Percentiles rank a stretch among this genome's conserved stretches.
These are phyloP conservation scores for Diarsia dahlii DNA, from an alignment of 2,888 invertebrate genomes.

Conservation along the genomic window DNA sequence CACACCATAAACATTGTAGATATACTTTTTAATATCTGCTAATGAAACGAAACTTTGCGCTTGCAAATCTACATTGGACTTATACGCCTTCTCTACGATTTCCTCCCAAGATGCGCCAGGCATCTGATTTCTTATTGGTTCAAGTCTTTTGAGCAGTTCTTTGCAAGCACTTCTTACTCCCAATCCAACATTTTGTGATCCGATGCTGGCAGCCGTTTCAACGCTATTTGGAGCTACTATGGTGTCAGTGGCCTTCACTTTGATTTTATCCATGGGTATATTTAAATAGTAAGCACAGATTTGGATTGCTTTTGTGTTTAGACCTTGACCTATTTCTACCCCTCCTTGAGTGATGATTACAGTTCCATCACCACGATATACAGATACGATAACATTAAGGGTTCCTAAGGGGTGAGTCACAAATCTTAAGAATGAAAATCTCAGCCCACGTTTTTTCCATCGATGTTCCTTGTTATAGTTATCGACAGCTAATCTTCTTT, in stretches of 20 bases:
- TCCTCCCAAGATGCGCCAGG: slow-evolving; percentile 85
- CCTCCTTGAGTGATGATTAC: slow-evolving; percentile 92
- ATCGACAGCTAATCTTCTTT: slow-evolving; percentile 84
- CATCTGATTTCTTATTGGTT: slow-evolving; percentile 80
- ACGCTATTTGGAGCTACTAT: slow-evolving; percentile 92
- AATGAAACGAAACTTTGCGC: slow-evolving; percentile 67
- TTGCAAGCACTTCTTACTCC: slow-evolving; percentile 89
- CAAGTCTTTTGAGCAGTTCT: slow-evolving; percentile 82
- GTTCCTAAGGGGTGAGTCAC: slow-evolving; percentile 76
- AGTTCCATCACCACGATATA: slow-evolving; percentile 92
- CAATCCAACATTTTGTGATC: slow-evolving; percentile 92
- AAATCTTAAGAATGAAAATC: slow-evolving; percentile 91
- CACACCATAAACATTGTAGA: slow-evolving; percentile 87
- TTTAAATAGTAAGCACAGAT: slow-evolving; percentile 92
- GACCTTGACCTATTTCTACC: slow-evolving; percentile 93
- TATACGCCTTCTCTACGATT: slow-evolving; percentile 85
- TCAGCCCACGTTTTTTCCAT: slow-evolving; percentile 93
- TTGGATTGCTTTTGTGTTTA: slow-evolving; percentile 93
- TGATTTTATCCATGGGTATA: slow-evolving; percentile 91
- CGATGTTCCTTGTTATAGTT: slow-evolving; percentile 91
- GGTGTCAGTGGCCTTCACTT: slow-evolving; percentile 92
- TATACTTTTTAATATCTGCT: slow-evolving; percentile 60
- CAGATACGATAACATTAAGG: slow-evolving; percentile 89
- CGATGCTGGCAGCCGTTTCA: slow-evolving; percentile 92
- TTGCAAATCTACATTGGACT: slow-evolving; percentile 75